phyloP scores from a whole-genome alignment of 2,888 invertebrate genomes.

The Amphipoea lucens region DNA sequence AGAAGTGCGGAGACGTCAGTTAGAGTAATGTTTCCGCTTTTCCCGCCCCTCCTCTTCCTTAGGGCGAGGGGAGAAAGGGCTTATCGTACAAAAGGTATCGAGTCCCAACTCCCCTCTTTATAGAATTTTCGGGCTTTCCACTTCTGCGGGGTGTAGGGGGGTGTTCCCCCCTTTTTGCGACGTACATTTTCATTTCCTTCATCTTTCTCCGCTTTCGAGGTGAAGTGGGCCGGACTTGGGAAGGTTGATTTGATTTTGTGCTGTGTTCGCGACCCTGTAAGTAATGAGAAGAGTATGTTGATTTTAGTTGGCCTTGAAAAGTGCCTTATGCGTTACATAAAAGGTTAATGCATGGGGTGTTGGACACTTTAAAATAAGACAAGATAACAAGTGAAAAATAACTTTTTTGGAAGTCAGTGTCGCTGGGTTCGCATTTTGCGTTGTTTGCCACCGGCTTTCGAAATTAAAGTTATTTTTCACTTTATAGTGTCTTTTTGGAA shows the following conservation, averaged over 20 bases:
- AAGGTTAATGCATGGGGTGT: not conserved
- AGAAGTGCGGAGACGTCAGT: constrained; percentile 85
- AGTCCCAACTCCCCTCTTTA: constrained; percentile 84
- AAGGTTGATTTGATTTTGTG: not conserved
- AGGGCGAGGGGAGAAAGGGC: constrained; percentile 75
- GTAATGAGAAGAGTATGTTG: not conserved
- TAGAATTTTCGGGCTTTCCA: constrained; percentile 88
- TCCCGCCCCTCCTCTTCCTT: constrained; percentile 65
- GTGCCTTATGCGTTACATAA: not conserved
- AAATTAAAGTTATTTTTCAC: too few species aligned
- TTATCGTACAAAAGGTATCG: constrained; percentile 89
- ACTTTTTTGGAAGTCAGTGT: too few species aligned
- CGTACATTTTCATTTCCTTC: constrained; percentile 91
- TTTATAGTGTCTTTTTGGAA: too few species aligned
- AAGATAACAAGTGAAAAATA: too few species aligned
- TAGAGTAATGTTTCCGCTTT: constrained; percentile 86
- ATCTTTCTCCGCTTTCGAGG: constrained; percentile 89
- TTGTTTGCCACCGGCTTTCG: too few species aligned
- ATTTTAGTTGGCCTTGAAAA: not conserved
- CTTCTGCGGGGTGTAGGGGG: constrained; percentile 73
- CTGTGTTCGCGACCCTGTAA: not conserved
- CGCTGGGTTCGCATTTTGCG: too few species aligned
- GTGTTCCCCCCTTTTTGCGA: constrained; percentile 87
- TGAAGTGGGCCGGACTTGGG: constrained; percentile 76
- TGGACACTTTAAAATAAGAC: not conserved